Evolutionary conservation across 2,113 vertebrate genomes (phyloP).

Genomic region (Aptenodytes patagonicus): DNA sequence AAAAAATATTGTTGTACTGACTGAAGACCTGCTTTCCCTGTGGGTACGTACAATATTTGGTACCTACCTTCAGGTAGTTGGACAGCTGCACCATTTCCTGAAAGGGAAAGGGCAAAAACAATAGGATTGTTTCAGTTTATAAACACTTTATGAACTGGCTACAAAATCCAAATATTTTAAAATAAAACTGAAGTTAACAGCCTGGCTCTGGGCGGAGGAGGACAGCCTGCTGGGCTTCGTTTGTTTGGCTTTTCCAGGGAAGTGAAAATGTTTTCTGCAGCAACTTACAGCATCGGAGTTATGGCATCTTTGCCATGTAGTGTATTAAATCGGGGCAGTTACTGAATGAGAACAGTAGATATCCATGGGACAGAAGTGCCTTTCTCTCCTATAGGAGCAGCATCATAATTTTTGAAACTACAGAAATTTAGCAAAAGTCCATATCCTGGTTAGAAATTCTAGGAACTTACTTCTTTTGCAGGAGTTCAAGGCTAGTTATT

Average conservation of each 20-base stretch:
- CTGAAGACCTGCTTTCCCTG: not conserved
- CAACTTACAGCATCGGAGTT: not conserved
- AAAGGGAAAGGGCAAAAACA: conserved; percentile 3
- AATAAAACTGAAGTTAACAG: not conserved
- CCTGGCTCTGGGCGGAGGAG: not conserved
- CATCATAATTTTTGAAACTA: not conserved
- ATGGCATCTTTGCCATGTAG: accelerated
- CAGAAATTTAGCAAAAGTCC: not conserved
- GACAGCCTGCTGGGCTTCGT: accelerated
- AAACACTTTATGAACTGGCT: not conserved
- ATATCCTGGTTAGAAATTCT: not conserved
- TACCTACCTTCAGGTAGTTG: conserved; percentile 77
- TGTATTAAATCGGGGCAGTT: not conserved
- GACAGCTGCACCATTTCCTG: conserved; percentile 82
- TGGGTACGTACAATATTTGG: not conserved
- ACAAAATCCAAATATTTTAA: not conserved
- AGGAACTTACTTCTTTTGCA: not conserved
- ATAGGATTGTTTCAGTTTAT: not conserved
- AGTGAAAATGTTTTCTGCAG: not conserved
- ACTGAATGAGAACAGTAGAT: not conserved
- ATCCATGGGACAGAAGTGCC: not conserved
- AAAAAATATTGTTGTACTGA: too few species aligned
- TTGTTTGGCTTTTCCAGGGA: not conserved
- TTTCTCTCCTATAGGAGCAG: not conserved
- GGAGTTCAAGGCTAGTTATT: not conserved